Conservation (phyloP, 1,140 invertebrate species). For the Hormaphis cornu region DNA sequence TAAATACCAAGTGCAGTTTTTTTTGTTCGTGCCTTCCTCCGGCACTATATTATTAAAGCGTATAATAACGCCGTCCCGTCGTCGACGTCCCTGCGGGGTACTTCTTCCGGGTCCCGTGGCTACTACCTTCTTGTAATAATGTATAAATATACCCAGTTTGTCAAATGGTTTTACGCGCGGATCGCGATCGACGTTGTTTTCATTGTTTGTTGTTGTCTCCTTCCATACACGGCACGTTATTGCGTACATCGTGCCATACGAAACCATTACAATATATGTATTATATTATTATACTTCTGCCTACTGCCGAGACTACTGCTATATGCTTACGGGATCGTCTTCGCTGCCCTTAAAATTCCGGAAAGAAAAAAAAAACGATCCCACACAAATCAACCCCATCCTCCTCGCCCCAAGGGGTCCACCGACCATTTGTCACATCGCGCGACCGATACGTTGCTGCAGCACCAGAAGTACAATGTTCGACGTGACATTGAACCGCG, state of each 20-base stretch:
- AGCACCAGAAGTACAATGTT: background rate
- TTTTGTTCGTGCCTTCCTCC: constrained; percentile 34
- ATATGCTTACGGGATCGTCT: background rate
- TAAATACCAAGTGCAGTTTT: constrained; percentile 33
- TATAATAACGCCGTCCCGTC: background rate
- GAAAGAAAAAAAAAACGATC: background rate
- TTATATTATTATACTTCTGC: too few relatives aligned
- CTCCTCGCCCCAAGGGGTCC: background rate
- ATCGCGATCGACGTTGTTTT: too few relatives aligned
- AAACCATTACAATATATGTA: too few relatives aligned
- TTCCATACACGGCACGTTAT: too few relatives aligned
- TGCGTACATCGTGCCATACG: too few relatives aligned
- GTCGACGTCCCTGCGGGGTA: background rate
- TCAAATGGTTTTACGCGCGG: too few relatives aligned
- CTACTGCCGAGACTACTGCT: background rate
- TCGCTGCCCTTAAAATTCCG: background rate
- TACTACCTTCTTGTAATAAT: background rate
- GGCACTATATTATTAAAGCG: background rate
- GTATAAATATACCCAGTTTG: too few relatives aligned
- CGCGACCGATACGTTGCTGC: background rate
- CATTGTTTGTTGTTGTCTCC: too few relatives aligned
- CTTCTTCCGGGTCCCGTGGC: constrained; percentile 10
- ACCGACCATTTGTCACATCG: background rate
- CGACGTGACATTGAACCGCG: constrained; percentile 9
- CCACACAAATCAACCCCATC: constrained; percentile 15